phyloP scores from a whole-genome alignment of 2,113 vertebrate species.

The Sylvicapra grimmia region DNA sequence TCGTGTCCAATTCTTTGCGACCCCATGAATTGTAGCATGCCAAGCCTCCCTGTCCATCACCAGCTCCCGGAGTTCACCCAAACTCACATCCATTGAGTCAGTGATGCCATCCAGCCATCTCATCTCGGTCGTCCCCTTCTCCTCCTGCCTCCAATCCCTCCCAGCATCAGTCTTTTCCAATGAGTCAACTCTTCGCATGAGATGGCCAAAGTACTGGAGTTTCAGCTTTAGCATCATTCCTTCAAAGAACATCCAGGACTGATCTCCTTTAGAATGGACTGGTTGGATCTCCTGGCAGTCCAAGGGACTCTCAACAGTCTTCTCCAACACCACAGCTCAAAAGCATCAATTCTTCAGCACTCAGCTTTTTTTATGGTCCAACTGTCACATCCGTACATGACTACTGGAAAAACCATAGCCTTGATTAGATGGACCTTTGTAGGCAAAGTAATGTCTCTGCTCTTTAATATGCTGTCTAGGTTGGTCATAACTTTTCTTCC shows the following conservation, averaged over 20 bases:
- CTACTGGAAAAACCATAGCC: neutral
- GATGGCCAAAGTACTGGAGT: neutral
- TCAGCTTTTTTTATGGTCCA: neutral
- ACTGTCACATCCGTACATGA: neutral
- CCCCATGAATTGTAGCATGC: neutral
- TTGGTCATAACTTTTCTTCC: neutral
- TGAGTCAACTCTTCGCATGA: neutral
- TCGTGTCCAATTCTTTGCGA: neutral
- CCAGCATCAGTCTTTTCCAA: neutral
- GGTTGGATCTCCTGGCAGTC: neutral
- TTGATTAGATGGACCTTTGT: neutral
- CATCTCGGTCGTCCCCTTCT: neutral
- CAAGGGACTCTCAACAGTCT: neutral
- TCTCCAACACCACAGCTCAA: neutral
- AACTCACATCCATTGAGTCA: neutral
- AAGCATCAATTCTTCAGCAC: accelerated
- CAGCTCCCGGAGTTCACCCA: neutral
- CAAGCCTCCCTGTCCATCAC: neutral
- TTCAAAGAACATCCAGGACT: neutral
- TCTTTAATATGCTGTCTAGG: neutral
- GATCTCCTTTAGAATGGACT: neutral
- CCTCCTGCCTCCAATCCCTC: neutral
- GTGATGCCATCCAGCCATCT: neutral
- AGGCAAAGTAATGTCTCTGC: neutral
- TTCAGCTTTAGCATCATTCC: neutral